Base-by-base conservation (phyloP, 1,140 invertebrate genomes). In the Drosophila navojoa region DNA sequence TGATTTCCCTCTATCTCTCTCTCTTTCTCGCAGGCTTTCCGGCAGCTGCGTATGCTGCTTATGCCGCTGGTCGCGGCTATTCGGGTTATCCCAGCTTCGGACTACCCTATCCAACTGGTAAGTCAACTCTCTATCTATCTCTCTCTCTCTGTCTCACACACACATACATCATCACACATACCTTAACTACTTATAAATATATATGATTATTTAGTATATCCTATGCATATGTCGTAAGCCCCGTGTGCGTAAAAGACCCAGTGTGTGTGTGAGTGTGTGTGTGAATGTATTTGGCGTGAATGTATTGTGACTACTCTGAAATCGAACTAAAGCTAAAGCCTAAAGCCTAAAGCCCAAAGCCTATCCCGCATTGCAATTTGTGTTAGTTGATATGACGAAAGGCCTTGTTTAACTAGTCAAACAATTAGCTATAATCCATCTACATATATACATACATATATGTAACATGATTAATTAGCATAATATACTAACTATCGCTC, bases 91-190 rank as follows among this genome's bases (percentile, higher is more conserved):
- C 97, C 94, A 97, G 97, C 95, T 98, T 98, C 94, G 97, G 97
- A 95, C 97, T 98, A 93, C 97, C 97, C 92, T 98, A 98, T 94
- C 97, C 97, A 92, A 96, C 97, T 98, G 97, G 97, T 98, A 97
- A 97, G 95, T 76, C 53, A 52, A 25, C 32, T 44, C n/a, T 16
- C 35, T 11, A 32, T 19, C 45, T 22, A 7, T 32, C 32, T 32
- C 32, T 7, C 32, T 32, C 32, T 29, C 4, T 4, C 27, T 29
- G 27, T 29, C 27, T 29, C 45, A 57, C 53, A 57, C 32, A 71
- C 16, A 15, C 42, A 63, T 47, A 40, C 63, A 54, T 15, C 25
- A 45, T 50, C 49, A 32, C 27, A 53, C 29, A 16, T 32, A 53
- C 29, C 15, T 35, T 50, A 49, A 53, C 52, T 38, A 54, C 25